Conservation (phyloP, 2,888 invertebrate genomes). For the Leptinotarsa tumamoca region DNA sequence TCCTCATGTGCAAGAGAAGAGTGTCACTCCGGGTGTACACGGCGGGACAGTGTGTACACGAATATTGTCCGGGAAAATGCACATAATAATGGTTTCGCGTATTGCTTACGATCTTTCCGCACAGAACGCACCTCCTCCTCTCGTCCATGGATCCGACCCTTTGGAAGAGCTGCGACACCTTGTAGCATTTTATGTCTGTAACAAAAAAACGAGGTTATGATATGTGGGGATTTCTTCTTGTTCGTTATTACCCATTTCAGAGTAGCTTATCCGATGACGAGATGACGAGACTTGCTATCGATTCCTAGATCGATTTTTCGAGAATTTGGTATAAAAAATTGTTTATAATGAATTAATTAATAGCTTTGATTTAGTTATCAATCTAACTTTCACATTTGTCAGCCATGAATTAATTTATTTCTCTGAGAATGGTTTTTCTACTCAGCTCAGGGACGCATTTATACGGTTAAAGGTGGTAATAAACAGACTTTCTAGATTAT, state of each 20-base stretch:
- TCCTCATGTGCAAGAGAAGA: constrained; percentile 71
- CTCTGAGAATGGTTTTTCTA: too few relatives aligned
- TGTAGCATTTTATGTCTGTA: constrained; percentile 71
- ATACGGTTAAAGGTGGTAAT: too few relatives aligned
- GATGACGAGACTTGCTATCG: constrained; percentile 2
- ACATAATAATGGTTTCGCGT: constrained; percentile 74
- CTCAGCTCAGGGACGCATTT: too few relatives aligned
- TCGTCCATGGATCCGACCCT: constrained; percentile 71
- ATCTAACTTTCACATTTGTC: too few relatives aligned
- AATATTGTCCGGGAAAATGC: constrained; percentile 72
- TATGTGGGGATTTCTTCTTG: background rate
- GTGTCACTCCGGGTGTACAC: constrained; percentile 73
- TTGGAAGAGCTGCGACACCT: constrained; percentile 72
- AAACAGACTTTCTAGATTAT: too few relatives aligned
- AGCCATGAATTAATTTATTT: too few relatives aligned
- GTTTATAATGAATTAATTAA: too few relatives aligned
- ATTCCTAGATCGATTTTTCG: constrained; percentile 10
- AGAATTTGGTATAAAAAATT: too few relatives aligned
- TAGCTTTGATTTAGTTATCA: too few relatives aligned
- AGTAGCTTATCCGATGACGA: constrained; percentile 16
- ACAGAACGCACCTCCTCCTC: constrained; percentile 71
- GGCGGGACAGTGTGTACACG: constrained; percentile 71
- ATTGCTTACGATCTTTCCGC: constrained; percentile 74
- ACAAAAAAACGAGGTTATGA: constrained; percentile 52
- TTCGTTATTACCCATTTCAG: constrained; percentile 38